Evolutionary conservation across 2,113 vertebrate genomes (phyloP).

Genomic region (Scophthalmus maximus): DNA sequence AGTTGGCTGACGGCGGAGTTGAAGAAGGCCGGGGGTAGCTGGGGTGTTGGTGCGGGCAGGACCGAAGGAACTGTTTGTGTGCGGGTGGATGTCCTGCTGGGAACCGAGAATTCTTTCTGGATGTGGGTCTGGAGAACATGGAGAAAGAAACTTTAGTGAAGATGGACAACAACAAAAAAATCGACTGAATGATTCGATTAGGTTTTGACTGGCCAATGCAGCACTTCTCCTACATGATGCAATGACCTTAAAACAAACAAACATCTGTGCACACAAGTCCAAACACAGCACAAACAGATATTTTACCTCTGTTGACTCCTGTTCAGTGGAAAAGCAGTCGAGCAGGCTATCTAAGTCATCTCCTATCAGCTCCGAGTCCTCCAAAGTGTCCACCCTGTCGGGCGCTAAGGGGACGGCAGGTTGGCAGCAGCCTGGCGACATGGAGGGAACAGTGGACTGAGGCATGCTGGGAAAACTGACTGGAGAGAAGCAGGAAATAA

Average conservation of each 20-base stretch:
- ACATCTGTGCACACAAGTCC: background rate
- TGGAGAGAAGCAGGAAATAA: slow-evolving; percentile 29
- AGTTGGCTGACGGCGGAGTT: slow-evolving; percentile 53
- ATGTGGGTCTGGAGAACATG: slow-evolving; percentile 59
- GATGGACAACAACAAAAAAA: background rate
- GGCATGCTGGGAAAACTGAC: slow-evolving; percentile 66
- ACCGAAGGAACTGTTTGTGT: slow-evolving; percentile 71
- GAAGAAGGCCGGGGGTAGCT: slow-evolving; percentile 86
- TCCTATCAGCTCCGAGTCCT: slow-evolving; percentile 90
- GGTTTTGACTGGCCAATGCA: too few relatives aligned
- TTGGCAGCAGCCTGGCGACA: slow-evolving; percentile 56
- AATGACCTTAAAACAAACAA: too few relatives aligned
- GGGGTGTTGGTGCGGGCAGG: slow-evolving; percentile 85
- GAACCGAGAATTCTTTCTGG: slow-evolving; percentile 79
- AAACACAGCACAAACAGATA: background rate
- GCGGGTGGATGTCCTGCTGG: slow-evolving; percentile 66
- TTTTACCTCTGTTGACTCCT: slow-evolving; percentile 82
- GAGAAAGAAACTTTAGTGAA: background rate
- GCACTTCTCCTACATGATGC: too few relatives aligned
- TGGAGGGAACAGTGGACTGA: slow-evolving; percentile 61
- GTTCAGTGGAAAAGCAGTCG: slow-evolving; percentile 83
- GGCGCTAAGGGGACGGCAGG: background rate
- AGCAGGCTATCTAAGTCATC: slow-evolving; percentile 93
- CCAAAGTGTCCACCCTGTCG: slow-evolving; percentile 77
- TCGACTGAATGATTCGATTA: too few relatives aligned